phyloP scores from a whole-genome alignment of 2,113 vertebrate genomes.

The Sapayoa aenigma region DNA sequence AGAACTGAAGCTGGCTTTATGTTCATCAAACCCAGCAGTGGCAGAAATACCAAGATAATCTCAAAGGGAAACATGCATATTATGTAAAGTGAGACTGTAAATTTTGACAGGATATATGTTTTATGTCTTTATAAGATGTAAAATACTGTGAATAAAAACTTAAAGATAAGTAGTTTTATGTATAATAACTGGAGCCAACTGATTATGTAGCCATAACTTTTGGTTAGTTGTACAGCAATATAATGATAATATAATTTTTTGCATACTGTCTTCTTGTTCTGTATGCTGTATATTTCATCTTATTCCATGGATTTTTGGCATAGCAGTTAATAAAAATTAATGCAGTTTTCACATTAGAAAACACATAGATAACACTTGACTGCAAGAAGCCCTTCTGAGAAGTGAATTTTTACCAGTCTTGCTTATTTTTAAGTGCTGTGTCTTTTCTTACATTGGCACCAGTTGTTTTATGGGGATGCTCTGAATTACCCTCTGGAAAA shows the following conservation, averaged over 20 bases:
- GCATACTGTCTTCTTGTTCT: neutral
- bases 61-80: neutral
- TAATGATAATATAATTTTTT: neutral
- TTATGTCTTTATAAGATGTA: neutral
- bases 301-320: neutral
- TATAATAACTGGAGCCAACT: neutral
- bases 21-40: neutral
- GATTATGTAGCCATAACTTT: neutral
- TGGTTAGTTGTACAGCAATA: neutral
- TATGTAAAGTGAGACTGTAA: neutral
- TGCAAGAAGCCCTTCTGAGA: neutral
- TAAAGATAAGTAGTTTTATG: neutral
- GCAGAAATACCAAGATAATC: neutral
- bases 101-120: neutral
- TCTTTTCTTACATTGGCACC: neutral
- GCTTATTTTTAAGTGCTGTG: neutral
- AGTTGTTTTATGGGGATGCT: neutral
- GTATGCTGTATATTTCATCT: neutral
- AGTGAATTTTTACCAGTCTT: neutral
- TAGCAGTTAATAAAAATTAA: neutral
- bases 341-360: neutral
- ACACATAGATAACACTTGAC: neutral
- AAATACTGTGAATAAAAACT: neutral
- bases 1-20: neutral
- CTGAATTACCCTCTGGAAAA: neutral